phyloP scores from a whole-genome alignment of 2,888 invertebrate genomes.

The Coenonympha glycerion region DNA sequence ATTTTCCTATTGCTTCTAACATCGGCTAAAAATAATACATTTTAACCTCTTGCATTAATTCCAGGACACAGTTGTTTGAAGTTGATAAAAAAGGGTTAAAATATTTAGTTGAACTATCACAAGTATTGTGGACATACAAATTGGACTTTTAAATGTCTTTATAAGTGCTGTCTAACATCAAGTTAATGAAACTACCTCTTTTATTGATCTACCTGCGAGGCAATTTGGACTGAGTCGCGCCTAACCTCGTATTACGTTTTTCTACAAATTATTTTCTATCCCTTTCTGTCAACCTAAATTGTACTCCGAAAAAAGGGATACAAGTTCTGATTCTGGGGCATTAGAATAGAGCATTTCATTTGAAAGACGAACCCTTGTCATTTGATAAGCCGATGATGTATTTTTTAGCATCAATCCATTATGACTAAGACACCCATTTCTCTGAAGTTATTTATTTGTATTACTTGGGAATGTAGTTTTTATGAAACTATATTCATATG shows the following conservation, averaged over 20 bases:
- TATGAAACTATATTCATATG: background rate
- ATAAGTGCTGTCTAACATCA: conserved; percentile 69
- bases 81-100: background rate
- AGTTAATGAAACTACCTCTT: conserved; percentile 68
- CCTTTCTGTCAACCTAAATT: conserved; percentile 32
- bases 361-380: conserved; percentile 65
- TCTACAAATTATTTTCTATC: conserved; percentile 59
- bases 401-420: conserved; percentile 67
- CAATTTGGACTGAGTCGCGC: conserved; percentile 60
- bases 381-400: conserved; percentile 68
- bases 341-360: conserved; percentile 67
- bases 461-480: background rate
- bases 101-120: conserved; percentile 11
- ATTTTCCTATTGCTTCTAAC: too few species aligned
- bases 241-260: conserved; percentile 70
- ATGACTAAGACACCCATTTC: conserved; percentile 51
- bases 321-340: conserved; percentile 45
- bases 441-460: conserved; percentile 1
- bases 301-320: conserved; percentile 38
- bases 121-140: conserved; percentile 42
- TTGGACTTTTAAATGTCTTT: conserved; percentile 70
- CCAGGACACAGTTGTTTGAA: too few species aligned
- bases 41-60: too few species aligned
- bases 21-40: too few species aligned
- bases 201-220: conserved; percentile 73